A percentile compares a stretch with the other conserved stretches of the same genome.
Evolutionary conservation across 2,888 invertebrate species (phyloP).

Genomic region (Thera obeliscata): DNA sequence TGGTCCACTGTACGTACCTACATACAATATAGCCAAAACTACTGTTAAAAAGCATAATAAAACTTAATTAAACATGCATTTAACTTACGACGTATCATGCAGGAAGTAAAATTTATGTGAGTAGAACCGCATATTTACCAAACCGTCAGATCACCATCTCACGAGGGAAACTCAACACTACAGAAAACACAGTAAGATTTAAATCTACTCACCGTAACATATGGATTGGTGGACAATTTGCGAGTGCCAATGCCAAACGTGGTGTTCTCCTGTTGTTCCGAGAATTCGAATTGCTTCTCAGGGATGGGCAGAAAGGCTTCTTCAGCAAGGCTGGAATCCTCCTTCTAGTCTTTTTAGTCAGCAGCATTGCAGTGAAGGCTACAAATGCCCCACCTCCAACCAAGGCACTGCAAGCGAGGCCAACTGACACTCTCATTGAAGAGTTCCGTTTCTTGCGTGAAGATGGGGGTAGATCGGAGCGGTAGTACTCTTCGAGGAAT

Average conservation of each 20-base stretch:
- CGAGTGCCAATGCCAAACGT: slow-evolving; percentile 71
- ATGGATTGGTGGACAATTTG: slow-evolving; percentile 78
- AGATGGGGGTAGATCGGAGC: slow-evolving; percentile 72
- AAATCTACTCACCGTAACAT: slow-evolving; percentile 66
- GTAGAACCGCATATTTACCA: not conserved
- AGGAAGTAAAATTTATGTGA: not conserved
- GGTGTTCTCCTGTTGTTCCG: slow-evolving; percentile 78
- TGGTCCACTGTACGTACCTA: no score
- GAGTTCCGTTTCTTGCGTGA: slow-evolving; percentile 76
- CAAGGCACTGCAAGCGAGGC: slow-evolving; percentile 71
- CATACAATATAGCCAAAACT: no score
- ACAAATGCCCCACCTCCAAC: slow-evolving; percentile 84
- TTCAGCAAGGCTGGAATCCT: slow-evolving; percentile 73
- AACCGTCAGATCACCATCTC: no score
- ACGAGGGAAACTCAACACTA: no score
- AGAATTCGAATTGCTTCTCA: slow-evolving; percentile 64
- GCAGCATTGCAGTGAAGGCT: slow-evolving; percentile 86
- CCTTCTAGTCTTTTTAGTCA: slow-evolving; percentile 80
- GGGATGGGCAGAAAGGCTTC: slow-evolving; percentile 78
- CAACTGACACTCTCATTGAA: slow-evolving; percentile 79
- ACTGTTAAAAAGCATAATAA: no score
- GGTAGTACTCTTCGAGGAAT: slow-evolving; percentile 86
- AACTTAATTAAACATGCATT: not conserved
- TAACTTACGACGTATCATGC: not conserved
- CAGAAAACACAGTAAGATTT: not conserved